Evolutionary conservation across 1,140 invertebrate species (phyloP).

Genomic region (Mya arenaria): DNA sequence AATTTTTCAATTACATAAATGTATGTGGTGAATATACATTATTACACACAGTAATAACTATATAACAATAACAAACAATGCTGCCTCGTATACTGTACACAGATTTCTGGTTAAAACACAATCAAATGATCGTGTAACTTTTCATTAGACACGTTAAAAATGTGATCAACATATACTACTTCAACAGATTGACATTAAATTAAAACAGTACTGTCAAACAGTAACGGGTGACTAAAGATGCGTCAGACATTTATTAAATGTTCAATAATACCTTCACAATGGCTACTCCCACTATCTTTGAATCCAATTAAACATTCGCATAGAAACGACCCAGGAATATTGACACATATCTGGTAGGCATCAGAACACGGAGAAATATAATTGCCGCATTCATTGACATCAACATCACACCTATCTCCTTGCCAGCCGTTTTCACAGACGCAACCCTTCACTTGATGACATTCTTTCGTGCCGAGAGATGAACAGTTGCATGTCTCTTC

Average conservation of each 20-base stretch:
- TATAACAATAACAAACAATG: not conserved
- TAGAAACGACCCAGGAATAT: not conserved
- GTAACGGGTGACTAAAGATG: not conserved
- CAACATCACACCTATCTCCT: constrained; percentile 15
- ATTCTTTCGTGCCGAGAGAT: not conserved
- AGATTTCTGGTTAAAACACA: too few species aligned
- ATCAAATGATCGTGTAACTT: too few species aligned
- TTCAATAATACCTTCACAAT: constrained; percentile 14
- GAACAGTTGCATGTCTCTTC: constrained; percentile 9
- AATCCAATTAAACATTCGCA: constrained; percentile 13
- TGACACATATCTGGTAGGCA: not conserved
- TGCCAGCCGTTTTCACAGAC: constrained; percentile 14
- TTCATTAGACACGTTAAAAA: not conserved
- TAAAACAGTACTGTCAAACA: not conserved
- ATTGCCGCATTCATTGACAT: constrained; percentile 9
- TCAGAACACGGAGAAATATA: not conserved
- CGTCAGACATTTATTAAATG: not conserved
- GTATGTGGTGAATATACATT: not conserved
- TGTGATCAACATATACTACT: not conserved
- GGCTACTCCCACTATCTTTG: not conserved
- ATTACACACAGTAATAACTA: not conserved
- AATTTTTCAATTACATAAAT: not conserved
- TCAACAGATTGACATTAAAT: not conserved
- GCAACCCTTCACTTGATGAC: constrained; percentile 20
- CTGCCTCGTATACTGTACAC: too few species aligned